Percentiles rank a stretch among this genome's conserved stretches.
These are phyloP conservation scores for Larimichthys crocea DNA, from an alignment of 2,113 vertebrate genomes.

Conservation along the genomic window DNA sequence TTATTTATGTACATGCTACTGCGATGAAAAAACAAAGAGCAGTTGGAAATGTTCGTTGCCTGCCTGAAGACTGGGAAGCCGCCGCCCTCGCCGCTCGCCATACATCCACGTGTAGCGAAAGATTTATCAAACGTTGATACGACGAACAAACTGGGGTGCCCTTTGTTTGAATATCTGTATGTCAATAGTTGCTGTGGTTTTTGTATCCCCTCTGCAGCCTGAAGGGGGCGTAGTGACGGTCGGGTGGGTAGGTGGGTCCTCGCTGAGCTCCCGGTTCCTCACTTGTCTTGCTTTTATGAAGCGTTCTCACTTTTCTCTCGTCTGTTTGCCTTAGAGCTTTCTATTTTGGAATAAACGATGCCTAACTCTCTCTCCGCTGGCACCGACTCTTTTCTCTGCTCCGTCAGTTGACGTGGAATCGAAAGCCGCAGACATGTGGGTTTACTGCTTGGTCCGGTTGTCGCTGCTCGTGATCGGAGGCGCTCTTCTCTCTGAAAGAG, in stretches of 20 bases:
- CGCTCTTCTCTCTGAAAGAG: conserved; percentile 80
- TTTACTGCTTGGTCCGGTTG: conserved; percentile 45
- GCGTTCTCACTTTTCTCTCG: conserved; percentile 64
- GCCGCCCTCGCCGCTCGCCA: conserved; percentile 2
- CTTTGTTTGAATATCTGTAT: conserved; percentile 53
- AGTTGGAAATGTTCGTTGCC: conserved; percentile 5
- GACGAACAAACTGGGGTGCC: conserved; percentile 52
- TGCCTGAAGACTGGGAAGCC: conserved; percentile 35
- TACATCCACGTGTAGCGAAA: conserved; percentile 17
- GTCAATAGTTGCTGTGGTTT: conserved; percentile 55
- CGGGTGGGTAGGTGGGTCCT: background rate
- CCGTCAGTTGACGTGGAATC: background rate
- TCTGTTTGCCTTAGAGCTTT: conserved; percentile 83
- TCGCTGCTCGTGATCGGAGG: conserved; percentile 14
- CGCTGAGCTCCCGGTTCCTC: conserved; percentile 46
- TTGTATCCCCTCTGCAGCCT: conserved; percentile 35
- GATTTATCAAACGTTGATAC: conserved; percentile 37
- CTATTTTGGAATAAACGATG: conserved; percentile 85
- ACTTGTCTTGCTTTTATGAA: conserved; percentile 68
- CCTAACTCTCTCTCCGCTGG: conserved; percentile 68
- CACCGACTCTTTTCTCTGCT: conserved; percentile 31
- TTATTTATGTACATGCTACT: conserved; percentile 67
- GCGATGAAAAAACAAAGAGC: conserved; percentile 31
- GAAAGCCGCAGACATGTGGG: no score
- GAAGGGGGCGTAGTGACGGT: conserved; percentile 12